These are phyloP conservation scores for Hermodice carunculata DNA, from an alignment of 2,888 invertebrate species.

Conservation along the genomic window DNA sequence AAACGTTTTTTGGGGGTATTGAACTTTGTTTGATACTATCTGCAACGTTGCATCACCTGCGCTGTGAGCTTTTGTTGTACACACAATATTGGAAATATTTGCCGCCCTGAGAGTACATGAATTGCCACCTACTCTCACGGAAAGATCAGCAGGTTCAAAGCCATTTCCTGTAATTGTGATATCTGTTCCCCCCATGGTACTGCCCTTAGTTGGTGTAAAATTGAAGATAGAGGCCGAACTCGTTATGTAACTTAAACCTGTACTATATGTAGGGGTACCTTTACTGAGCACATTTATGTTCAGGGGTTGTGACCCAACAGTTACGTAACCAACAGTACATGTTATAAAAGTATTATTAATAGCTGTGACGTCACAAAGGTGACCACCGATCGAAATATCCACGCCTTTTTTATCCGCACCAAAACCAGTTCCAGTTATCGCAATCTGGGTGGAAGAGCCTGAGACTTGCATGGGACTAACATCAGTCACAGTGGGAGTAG, in stretches of 20 bases:
- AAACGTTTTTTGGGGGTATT: too few species aligned
- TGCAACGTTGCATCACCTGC: too few species aligned
- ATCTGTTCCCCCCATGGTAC: slow-evolving; percentile 1
- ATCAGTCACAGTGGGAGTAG: slow-evolving; percentile 49
- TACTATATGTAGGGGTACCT: slow-evolving; percentile 1
- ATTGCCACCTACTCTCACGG: background rate
- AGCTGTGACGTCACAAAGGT: background rate
- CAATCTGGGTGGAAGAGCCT: background rate
- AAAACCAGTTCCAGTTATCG: slow-evolving; percentile 51
- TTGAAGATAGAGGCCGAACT: background rate
- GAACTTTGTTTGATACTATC: too few species aligned
- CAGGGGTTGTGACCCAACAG: background rate
- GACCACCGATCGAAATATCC: slow-evolving; percentile 27
- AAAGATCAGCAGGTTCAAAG: background rate
- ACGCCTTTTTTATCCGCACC: slow-evolving; percentile 38
- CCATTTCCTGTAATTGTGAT: background rate
- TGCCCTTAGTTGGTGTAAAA: background rate
- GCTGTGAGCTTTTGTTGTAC: too few species aligned
- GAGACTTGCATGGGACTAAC: slow-evolving; percentile 47
- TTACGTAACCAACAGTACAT: background rate
- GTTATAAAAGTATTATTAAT: background rate
- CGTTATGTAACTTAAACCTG: background rate
- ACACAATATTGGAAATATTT: too few species aligned
- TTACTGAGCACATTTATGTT: background rate
- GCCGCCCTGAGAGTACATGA: too few species aligned